Evolutionary conservation across 2,797 vertebrate species (phyloP).

Genomic region (Clamator glandarius): DNA sequence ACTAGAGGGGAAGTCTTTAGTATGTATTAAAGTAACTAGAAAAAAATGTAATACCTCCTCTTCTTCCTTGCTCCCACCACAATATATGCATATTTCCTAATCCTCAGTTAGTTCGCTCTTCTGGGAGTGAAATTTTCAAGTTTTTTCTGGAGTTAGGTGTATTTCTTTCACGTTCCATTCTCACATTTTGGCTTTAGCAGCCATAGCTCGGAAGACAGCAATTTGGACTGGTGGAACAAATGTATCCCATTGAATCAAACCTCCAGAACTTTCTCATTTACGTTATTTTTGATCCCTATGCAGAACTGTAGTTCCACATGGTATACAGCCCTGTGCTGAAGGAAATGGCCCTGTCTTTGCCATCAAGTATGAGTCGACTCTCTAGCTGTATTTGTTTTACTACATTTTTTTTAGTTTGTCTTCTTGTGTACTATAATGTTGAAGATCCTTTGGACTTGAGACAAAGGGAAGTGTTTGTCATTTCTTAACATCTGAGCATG

Average conservation of each 20-base stretch:
- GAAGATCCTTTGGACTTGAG: neutral
- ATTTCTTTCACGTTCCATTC: neutral
- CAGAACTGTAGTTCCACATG: neutral
- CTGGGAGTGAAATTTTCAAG: neutral
- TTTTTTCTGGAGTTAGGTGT: neutral
- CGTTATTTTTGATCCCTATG: neutral
- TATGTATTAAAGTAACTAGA: neutral
- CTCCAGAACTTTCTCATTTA: neutral
- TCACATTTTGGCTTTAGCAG: neutral
- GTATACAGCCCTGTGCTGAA: neutral
- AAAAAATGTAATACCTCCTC: fast-evolving
- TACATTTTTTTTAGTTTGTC: neutral
- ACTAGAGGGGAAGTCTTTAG: neutral
- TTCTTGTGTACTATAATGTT: neutral
- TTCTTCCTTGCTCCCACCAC: neutral
- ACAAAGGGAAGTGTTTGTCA: neutral
- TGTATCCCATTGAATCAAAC: neutral
- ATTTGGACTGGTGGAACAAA: neutral
- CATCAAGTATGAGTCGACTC: neutral
- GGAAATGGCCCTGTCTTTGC: neutral
- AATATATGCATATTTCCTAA: neutral
- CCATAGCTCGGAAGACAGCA: neutral
- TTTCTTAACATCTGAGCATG: neutral
- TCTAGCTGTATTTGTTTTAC: neutral
- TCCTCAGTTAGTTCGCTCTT: neutral